Base-by-base conservation (phyloP, 1,140 invertebrate species). In the Campodea augens region DNA sequence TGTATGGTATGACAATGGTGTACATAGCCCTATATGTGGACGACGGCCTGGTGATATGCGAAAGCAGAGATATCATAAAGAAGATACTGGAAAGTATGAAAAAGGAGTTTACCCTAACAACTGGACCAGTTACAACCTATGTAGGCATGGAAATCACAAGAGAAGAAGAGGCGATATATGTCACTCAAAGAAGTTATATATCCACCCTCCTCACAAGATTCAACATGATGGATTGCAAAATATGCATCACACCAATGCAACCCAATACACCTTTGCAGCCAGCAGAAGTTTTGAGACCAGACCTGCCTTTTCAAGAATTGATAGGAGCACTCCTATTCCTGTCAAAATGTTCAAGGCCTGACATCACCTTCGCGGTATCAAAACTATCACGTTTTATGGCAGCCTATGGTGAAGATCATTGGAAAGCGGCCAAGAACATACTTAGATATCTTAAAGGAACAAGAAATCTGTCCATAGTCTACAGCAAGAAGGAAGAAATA, bases 281-380 rank as follows among this genome's bases (percentile, higher is more conserved):
- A n/a, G n/a, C n/a, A n/a, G n/a, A n/a, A n/a, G n/a, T n/a, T n/a
- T n/a, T n/a, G n/a, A n/a, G n/a, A n/a, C n/a, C n/a, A n/a, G n/a
- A n/a, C n/a, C n/a, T n/a, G n/a, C n/a, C n/a, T n/a, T 52, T 60
- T 52, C 50, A 56, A 46, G 43, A 63, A 51, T 53, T 57, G 1
- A 52, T 67, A 15, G 63, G 62, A n/a, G 48, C 49, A 39, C 50
- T 69, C 12, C 57, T 67, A 52, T 67, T 66, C 51, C 45, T 66
- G 5, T 47, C 62, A 10, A 55, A 60, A 4, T 43, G 53, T 1
- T 65, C 63, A 4, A 50, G 67, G 43, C 65, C 65, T 27, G 65
- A 69, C 54, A 62, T 69, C 29, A 45, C 60, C 2, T 68, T 54
- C 53, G n/a, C n/a, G n/a, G n/a, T n/a, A n/a, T n/a, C n/a, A n/a